These are phyloP conservation scores for Mythimna albipuncta DNA, from an alignment of 2,888 invertebrate species.

Conservation along the genomic window DNA sequence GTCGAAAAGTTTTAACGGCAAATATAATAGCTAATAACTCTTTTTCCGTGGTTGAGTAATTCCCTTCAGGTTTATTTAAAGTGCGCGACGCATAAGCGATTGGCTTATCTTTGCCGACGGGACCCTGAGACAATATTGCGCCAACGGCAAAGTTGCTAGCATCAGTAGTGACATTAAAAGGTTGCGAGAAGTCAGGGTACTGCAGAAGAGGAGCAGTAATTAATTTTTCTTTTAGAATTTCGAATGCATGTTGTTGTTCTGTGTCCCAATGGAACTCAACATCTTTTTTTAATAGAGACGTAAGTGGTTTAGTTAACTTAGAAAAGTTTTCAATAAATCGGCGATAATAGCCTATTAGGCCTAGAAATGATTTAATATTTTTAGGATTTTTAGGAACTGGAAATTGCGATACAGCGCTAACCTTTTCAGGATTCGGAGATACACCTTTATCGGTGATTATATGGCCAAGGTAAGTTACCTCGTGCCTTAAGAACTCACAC, in stretches of 20 bases:
- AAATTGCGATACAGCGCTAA: conserved; percentile 9
- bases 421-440: conserved; percentile 31
- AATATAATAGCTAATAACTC: conserved; percentile 42
- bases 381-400: too few species aligned
- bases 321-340: too few species aligned
- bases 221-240: conserved; percentile 3
- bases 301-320: too few species aligned
- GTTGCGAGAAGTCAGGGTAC: too few species aligned
- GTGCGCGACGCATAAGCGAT: conserved; percentile 12
- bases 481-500: too few species aligned
- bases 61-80: conserved; percentile 39
- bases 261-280: background rate
- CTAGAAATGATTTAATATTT: too few species aligned
- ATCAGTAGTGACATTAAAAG: too few species aligned
- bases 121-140: background rate
- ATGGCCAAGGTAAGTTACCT: too few species aligned
- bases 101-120: background rate
- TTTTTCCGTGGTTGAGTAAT: conserved; percentile 37
- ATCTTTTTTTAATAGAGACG: background rate
- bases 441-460: conserved; percentile 15
- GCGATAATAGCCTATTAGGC: too few species aligned
- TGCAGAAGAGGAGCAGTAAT: background rate
- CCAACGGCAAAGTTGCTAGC: conserved; percentile 2
- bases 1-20: conserved; percentile 31
- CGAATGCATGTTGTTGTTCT: conserved; percentile 3